Conservation (phyloP, 2,797 vertebrate genomes). For the Hemitrygon akajei region DNA sequence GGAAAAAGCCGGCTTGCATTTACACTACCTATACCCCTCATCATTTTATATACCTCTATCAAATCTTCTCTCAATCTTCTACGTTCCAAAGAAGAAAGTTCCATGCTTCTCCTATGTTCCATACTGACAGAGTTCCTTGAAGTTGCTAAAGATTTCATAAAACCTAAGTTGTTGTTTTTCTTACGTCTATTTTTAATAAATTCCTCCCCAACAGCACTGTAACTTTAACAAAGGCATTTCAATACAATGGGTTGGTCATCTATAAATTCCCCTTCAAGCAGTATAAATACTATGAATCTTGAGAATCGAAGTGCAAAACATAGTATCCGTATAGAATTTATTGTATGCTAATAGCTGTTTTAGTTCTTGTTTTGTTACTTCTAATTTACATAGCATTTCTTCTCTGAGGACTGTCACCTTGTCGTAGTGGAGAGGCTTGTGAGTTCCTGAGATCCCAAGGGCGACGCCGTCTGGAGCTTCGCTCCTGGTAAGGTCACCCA, state of each 20-base stretch:
- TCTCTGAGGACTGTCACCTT: no score
- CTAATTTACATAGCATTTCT: not conserved
- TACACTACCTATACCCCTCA: no score
- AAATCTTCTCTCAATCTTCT: no score
- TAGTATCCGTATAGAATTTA: not conserved
- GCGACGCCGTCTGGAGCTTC: no score
- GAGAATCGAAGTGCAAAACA: not conserved
- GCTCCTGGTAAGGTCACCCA: no score
- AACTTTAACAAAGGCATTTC: not conserved
- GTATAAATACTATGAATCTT: not conserved
- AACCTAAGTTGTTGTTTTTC: not conserved
- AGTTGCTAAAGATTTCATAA: not conserved
- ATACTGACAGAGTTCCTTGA: not conserved
- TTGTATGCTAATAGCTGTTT: not conserved
- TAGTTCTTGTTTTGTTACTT: not conserved
- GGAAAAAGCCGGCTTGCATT: no score
- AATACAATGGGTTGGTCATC: not conserved
- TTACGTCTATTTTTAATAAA: not conserved
- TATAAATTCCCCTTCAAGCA: not conserved
- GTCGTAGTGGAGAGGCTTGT: no score
- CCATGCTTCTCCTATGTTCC: no score
- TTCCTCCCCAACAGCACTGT: not conserved
- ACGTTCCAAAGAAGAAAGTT: no score
- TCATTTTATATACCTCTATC: no score
- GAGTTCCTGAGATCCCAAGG: no score